A percentile compares a stretch with the other conserved stretches of the same genome.
Conservation (phyloP, 2,888 invertebrate genomes). For the Troides aeacus region DNA sequence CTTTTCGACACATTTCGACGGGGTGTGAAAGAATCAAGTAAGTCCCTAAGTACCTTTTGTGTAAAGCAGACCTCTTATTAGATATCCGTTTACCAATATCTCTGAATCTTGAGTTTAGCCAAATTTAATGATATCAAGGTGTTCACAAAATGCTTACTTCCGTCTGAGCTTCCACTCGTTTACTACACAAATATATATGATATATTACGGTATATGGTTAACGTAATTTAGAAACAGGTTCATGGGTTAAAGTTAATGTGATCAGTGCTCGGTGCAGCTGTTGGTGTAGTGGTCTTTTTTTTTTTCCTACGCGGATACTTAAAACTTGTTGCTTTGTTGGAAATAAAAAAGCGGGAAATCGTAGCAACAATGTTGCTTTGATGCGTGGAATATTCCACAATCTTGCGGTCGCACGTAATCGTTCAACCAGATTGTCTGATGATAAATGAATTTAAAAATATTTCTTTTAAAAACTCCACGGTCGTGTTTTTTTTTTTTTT, state of each 20-base stretch:
- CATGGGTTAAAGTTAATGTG: constrained; percentile 60
- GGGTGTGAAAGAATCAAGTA: constrained; percentile 95
- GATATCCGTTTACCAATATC: neutral
- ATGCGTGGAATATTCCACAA: constrained; percentile 50
- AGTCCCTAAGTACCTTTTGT: constrained; percentile 56
- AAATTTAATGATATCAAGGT: neutral
- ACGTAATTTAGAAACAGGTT: constrained; percentile 60
- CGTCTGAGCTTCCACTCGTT: constrained; percentile 65
- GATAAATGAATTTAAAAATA: constrained; percentile 45
- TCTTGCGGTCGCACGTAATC: constrained; percentile 37
- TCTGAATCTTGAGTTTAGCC: neutral
- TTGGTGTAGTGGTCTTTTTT: constrained; percentile 38
- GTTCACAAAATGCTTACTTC: constrained; percentile 37
- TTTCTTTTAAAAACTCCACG: constrained; percentile 27
- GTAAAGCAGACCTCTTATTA: neutral
- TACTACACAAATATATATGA: constrained; percentile 31
- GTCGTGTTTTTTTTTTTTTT: constrained; percentile 1
- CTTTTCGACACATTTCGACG: constrained; percentile 94
- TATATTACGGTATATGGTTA: constrained; percentile 66
- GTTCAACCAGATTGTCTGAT: constrained; percentile 45
- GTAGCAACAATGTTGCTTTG: constrained; percentile 40
- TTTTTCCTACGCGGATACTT: constrained; percentile 34
- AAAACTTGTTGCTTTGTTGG: constrained; percentile 38
- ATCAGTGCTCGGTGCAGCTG: constrained; percentile 60
- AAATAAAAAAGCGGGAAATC: constrained; percentile 44